Evolutionary conservation across 2,888 invertebrate genomes (phyloP), one percentile per base, ranked within the genome.

Genomic region (Prenolepis imparis): DNA sequence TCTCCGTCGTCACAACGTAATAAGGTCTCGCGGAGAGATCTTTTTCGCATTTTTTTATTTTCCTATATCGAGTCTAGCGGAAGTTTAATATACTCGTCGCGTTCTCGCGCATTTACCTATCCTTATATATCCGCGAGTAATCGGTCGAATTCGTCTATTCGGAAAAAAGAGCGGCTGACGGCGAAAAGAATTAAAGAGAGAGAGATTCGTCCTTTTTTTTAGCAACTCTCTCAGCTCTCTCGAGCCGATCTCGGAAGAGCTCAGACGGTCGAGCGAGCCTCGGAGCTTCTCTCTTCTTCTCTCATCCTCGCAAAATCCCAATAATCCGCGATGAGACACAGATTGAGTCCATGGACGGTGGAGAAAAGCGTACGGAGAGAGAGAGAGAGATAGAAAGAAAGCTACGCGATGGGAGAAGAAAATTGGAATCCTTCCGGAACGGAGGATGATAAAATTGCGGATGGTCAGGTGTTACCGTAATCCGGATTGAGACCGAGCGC

Each of bases 271-370:
- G 48, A 81, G 70, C 52, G 67, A 55, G 82, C 77, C 75, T 63
- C 57, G 67, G 73, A 57, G 78, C 82, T 78, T 21, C 64, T 59
- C 75, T 32, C 61, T 84, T 77, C 59, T 68, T 82, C 82, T 28
- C 86, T 75, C 86, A 57, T 83, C 80, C 75, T 89, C 86, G 90
- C 91, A 91, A 93, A 93, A 93, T 93, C 94, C 93, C 93, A 93
- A 93, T 94, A 94, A 94, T 94, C 94, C 93, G 89, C 92, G 93
- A 92, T 94, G 94, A 94, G 93, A 94, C 93, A 93, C 92, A 93
- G 94, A 94, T 94, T 94, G 93, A 94, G 94, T 94, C 93, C 89
- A 87, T 82, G 83, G 84, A 77, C 87, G 84, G 48, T 81, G 85
- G 83, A 87, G 84, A 85, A 84, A 84, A 84, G 73, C 39, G 66